Conservation (phyloP, 2,797 vertebrate species). For the Chloroceryle amazona region DNA sequence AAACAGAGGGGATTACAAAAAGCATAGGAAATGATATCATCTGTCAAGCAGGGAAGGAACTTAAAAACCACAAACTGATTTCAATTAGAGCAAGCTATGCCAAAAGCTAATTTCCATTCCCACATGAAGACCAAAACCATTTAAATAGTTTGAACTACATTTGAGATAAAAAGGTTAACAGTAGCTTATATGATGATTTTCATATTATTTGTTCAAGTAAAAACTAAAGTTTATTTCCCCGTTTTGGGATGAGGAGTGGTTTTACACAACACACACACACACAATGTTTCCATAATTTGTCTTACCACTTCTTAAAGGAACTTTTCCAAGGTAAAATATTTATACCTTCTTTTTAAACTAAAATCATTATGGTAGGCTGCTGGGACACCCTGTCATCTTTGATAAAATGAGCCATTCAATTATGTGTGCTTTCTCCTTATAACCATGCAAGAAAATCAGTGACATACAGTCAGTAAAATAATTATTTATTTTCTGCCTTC, state of each 20-base stretch:
- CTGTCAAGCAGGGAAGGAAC: slow-evolving; percentile 82
- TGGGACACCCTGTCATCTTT: neutral
- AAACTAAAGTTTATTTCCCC: slow-evolving; percentile 60
- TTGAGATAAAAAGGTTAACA: slow-evolving; percentile 75
- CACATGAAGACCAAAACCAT: slow-evolving; percentile 81
- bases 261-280: slow-evolving; percentile 41
- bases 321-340: slow-evolving; percentile 55
- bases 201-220: slow-evolving; percentile 65
- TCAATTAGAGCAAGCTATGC: slow-evolving; percentile 82
- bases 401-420: neutral
- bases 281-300: slow-evolving; percentile 43
- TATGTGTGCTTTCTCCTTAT: neutral
- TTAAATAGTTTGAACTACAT: slow-evolving; percentile 72
- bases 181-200: slow-evolving; percentile 72
- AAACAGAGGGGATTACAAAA: slow-evolving; percentile 82
- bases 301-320: slow-evolving; percentile 36
- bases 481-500: neutral
- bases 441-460: neutral
- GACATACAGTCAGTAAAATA: neutral
- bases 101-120: slow-evolving; percentile 85
- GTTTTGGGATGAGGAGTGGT: slow-evolving; percentile 41
- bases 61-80: slow-evolving; percentile 84
- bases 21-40: slow-evolving; percentile 88
- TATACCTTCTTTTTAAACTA: slow-evolving; percentile 48
- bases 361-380: neutral